Conservation (phyloP, 2,888 invertebrate species). For the Athetis lepigone region DNA sequence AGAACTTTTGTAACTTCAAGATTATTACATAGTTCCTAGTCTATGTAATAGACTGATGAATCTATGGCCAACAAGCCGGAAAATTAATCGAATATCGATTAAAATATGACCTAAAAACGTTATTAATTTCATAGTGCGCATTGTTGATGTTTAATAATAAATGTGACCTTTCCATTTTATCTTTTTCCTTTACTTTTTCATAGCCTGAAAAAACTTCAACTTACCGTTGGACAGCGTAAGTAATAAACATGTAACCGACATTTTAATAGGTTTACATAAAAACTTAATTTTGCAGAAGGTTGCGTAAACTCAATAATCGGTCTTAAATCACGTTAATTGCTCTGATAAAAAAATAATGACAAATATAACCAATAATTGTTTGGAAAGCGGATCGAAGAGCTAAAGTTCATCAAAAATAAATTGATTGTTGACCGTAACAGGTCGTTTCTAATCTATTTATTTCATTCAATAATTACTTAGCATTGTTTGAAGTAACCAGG, state of each 20-base stretch:
- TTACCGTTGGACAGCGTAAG: not conserved
- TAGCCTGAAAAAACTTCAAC: not conserved
- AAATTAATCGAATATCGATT: constrained; percentile 38
- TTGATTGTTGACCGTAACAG: constrained; percentile 30
- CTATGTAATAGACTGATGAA: constrained; percentile 12
- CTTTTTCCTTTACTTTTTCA: not conserved
- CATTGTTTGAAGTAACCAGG: constrained; percentile 31
- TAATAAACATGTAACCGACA: not conserved
- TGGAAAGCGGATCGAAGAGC: constrained; percentile 56
- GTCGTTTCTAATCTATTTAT: constrained; percentile 39
- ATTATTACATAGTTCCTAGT: constrained; percentile 10
- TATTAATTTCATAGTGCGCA: not conserved
- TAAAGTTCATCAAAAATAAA: constrained; percentile 32
- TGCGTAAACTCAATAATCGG: constrained; percentile 23
- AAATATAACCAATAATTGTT: constrained; percentile 33
- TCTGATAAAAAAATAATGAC: constrained; percentile 37
- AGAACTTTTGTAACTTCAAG: constrained; percentile 23
- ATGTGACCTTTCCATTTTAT: not conserved
- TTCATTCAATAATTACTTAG: constrained; percentile 10
- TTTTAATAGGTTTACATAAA: constrained; percentile 1
- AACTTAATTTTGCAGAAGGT: not conserved
- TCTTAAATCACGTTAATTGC: constrained; percentile 24
- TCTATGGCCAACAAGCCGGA: constrained; percentile 36
- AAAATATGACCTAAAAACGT: constrained; percentile 25
- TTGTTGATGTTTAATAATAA: constrained; percentile 15